phyloP scores from a whole-genome alignment of 2,888 invertebrate genomes.

The Lasiommata megera region DNA sequence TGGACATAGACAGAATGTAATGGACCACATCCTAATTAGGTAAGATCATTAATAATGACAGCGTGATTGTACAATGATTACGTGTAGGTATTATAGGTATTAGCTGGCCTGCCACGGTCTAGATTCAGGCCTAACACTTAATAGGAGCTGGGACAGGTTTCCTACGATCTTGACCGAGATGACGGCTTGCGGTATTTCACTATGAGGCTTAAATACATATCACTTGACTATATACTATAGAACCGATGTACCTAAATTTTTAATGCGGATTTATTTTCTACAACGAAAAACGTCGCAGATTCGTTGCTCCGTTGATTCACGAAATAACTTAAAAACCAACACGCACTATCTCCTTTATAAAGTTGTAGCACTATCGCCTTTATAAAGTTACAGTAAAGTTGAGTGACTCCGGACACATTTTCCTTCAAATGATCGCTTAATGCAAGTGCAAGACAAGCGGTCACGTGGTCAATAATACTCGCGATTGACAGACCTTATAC shows the following conservation, averaged over 20 bases:
- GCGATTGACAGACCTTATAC: too few species aligned
- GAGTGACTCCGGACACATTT: too few species aligned
- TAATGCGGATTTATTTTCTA: not conserved
- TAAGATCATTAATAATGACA: not conserved
- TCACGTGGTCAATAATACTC: too few species aligned
- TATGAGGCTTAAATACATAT: not conserved
- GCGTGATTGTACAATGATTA: not conserved
- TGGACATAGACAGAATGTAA: not conserved
- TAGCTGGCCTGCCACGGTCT: not conserved
- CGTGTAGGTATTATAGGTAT: not conserved
- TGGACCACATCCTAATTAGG: not conserved
- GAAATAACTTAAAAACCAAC: too few species aligned
- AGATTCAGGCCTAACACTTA: not conserved
- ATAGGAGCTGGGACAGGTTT: not conserved
- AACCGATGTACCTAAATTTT: not conserved
- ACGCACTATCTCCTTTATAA: too few species aligned
- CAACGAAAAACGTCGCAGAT: too few species aligned
- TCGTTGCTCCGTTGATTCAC: too few species aligned
- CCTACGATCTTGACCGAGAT: not conserved
- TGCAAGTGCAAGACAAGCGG: too few species aligned
- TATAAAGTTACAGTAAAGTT: too few species aligned
- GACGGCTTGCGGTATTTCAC: not conserved
- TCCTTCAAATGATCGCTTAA: too few species aligned
- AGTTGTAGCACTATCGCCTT: too few species aligned
- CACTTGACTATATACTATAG: not conserved